Evolutionary conservation across 2,113 vertebrate genomes (phyloP), one percentile per base, ranked within the genome.

Genomic region (Eulemur rufifrons): DNA sequence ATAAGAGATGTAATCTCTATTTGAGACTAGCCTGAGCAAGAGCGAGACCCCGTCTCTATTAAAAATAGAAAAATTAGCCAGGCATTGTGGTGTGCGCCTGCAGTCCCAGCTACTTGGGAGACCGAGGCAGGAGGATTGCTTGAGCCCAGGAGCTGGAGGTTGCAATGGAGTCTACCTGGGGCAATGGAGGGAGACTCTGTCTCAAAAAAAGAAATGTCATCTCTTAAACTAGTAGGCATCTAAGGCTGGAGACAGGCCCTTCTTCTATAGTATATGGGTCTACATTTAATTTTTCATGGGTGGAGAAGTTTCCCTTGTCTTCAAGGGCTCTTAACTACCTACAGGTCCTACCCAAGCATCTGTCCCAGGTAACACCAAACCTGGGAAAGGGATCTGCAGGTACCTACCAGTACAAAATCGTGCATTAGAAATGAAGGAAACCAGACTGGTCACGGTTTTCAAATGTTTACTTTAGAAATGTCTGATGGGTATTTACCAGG

Each of bases 401-500:
- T 7, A 56, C 14, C 2, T 6, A 6, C 12, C 12, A 37, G 9
- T 3, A 21, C 21, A 1, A 29, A 78, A 4, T 3, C 29, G 3
- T 0, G 5, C 32, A 11, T 3, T 0, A 2, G 1, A 27, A 54
- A 56, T 11, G 18, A 71, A n/a, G 37, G n/a, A 63, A 54, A 17
- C 21, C 4, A 4, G 18, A n/a, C 6, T 0, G 3, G 13, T 13
- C n/a, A 5, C 63, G 0, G 34, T 18, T 63, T 39, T 20, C 25
- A 1, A 37, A 7, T 2, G 42, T 45, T 14, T 11, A 6, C 37
- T 34, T 50, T 6, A 6, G 66, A 76, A 14, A 45, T 2, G n/a
- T 3, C 12, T 17, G 15, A 8, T 7, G 32, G 59, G 11, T 13
- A 2, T 1, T 0, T 14, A 17, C 11, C 39, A 0, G 29, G 52